A percentile compares a stretch with the other conserved stretches of the same genome.
These are phyloP conservation scores for Montipora cactus DNA, from an alignment of 64 coral and sea anemone species.

Conservation along the genomic window DNA sequence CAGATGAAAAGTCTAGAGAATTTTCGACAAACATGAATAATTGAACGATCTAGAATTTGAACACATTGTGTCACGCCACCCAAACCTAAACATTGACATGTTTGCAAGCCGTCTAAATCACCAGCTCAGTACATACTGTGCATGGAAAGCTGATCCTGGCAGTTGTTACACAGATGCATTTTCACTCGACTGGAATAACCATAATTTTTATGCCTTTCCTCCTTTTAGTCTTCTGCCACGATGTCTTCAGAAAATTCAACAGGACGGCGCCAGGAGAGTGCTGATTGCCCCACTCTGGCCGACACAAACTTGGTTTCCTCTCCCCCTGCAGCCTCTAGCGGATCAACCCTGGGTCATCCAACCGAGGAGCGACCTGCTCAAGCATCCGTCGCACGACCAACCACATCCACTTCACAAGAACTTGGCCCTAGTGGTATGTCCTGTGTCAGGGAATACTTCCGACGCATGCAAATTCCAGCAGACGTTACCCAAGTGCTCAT, in stretches of 20 bases:
- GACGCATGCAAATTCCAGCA: slow-evolving; percentile 7
- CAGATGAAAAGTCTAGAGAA: no score
- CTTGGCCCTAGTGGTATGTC: slow-evolving; percentile 54
- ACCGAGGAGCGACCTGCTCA: not conserved
- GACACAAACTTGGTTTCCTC: slow-evolving; percentile 67
- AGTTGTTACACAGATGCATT: no score
- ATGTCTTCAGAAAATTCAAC: slow-evolving; percentile 57
- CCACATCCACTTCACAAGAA: no score
- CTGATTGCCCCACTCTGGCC: slow-evolving; percentile 62
- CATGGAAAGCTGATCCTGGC: no score
- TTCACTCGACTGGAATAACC: slow-evolving; percentile 41
- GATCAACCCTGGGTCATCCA: slow-evolving; percentile 44
- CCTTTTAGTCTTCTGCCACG: slow-evolving; percentile 59
- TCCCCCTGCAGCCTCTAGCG: not conserved
- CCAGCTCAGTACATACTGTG: no score
- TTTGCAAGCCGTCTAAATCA: no score
- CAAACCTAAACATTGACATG: no score
- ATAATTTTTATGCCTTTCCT: slow-evolving; percentile 65
- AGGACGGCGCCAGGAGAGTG: slow-evolving; percentile 67
- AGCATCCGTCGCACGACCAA: no score
- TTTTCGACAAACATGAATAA: no score
- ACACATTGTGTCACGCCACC: no score
- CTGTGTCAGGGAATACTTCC: slow-evolving; percentile 45
- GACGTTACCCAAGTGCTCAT: slow-evolving; percentile 41
- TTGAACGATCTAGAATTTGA: no score